Evolutionary conservation across 2,888 invertebrate species (phyloP).

Genomic region (Ophioninae sp.): DNA sequence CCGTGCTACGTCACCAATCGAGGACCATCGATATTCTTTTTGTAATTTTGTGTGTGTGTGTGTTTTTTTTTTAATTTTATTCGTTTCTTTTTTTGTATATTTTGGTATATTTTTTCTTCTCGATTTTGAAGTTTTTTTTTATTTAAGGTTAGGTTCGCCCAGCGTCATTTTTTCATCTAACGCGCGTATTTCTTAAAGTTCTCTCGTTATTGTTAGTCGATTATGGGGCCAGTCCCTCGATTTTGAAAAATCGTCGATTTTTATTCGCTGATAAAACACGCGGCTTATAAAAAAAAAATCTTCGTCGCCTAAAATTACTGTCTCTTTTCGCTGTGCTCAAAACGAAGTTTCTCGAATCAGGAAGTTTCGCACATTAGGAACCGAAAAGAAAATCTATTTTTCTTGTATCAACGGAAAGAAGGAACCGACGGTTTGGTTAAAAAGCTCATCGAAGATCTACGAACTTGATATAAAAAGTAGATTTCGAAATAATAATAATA

Average conservation of each 20-base stretch:
- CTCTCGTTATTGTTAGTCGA: constrained; percentile 38
- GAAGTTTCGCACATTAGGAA: not conserved
- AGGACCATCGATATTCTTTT: constrained; percentile 68
- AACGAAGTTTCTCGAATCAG: not conserved
- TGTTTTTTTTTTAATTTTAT: constrained; percentile 6
- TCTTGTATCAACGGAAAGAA: not conserved
- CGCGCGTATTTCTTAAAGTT: constrained; percentile 28
- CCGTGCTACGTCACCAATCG: constrained; percentile 65
- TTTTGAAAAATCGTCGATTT: constrained; percentile 12
- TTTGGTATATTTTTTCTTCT: not conserved
- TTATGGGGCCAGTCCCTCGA: constrained; percentile 29
- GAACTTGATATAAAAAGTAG: not conserved
- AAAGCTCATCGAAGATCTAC: not conserved
- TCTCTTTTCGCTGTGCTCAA: not conserved
- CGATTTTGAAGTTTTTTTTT: not conserved
- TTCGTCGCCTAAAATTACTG: not conserved
- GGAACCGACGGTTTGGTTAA: not conserved
- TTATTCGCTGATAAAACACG: not conserved
- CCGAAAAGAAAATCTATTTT: not conserved
- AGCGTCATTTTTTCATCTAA: constrained; percentile 9
- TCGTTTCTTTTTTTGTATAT: not conserved
- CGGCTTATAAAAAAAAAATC: not conserved
- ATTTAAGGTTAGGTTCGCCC: not conserved
- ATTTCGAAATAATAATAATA: not conserved
- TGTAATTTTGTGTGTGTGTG: constrained; percentile 20